phyloP scores from a whole-genome alignment of 2,888 invertebrate species.

The Drosophila melanosoma region DNA sequence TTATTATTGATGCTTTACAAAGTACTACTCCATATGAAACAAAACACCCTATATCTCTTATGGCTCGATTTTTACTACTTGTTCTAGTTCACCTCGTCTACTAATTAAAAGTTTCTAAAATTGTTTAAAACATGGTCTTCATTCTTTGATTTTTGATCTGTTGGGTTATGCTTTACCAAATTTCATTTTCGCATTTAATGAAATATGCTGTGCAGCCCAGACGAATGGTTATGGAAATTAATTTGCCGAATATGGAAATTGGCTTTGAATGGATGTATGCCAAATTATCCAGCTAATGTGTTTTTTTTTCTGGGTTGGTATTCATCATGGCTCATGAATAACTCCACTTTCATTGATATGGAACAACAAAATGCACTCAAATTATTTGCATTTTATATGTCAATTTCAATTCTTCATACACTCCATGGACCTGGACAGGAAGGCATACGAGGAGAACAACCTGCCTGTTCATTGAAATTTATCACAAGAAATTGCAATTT shows the following conservation, averaged over 20 bases:
- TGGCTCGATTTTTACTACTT: background rate
- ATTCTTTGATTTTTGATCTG: background rate
- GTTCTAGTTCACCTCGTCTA: background rate
- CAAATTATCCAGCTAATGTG: constrained; percentile 5
- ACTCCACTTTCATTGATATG: constrained; percentile 32
- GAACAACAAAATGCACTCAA: constrained; percentile 66
- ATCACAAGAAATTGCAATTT: constrained; percentile 77
- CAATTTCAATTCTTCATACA: constrained; percentile 46
- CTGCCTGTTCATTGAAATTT: constrained; percentile 67
- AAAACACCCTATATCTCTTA: too few species aligned
- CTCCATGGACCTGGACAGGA: constrained; percentile 11
- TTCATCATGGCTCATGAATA: constrained; percentile 20
- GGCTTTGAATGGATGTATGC: constrained; percentile 1
- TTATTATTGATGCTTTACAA: background rate
- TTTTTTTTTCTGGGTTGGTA: constrained; percentile 1
- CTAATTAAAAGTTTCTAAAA: background rate
- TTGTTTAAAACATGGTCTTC: background rate
- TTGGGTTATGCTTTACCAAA: background rate
- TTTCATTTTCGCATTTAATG: background rate
- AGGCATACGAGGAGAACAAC: background rate
- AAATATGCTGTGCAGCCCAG: background rate
- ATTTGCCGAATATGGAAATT: constrained; percentile 39
- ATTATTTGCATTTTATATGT: constrained; percentile 50
- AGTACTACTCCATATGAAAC: background rate
- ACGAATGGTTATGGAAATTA: constrained; percentile 18